phyloP scores from a whole-genome alignment of 1,140 invertebrate genomes.

The Manduca sexta region DNA sequence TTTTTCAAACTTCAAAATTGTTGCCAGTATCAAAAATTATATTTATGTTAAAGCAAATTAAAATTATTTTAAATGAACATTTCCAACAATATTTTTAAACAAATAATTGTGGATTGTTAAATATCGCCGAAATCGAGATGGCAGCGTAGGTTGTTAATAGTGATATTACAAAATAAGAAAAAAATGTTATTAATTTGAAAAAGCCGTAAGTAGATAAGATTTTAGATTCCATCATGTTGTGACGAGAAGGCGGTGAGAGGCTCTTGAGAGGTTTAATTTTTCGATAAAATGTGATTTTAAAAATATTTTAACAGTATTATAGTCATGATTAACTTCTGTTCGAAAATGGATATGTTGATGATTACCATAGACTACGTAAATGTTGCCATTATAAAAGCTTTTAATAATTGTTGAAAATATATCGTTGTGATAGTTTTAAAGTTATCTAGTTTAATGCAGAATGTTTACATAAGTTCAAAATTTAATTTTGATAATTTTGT shows the following conservation, averaged over 20 bases:
- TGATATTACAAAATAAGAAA: constrained; percentile 69
- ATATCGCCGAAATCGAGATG: constrained; percentile 49
- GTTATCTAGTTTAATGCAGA: constrained; percentile 32
- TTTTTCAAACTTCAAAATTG: neutral
- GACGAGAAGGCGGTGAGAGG: constrained; percentile 25
- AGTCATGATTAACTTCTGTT: constrained; percentile 3
- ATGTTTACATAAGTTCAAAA: constrained; percentile 11
- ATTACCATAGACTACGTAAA: constrained; percentile 3
- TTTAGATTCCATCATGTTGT: constrained; percentile 64
- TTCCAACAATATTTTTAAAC: too few relatives aligned
- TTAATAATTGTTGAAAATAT: constrained; percentile 58
- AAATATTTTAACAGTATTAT: constrained; percentile 33
- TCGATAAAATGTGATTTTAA: constrained; percentile 18
- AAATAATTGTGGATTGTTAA: too few relatives aligned
- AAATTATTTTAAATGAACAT: too few relatives aligned
- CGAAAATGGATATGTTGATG: too few relatives aligned
- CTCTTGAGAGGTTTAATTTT: constrained; percentile 33
- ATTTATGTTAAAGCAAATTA: too few relatives aligned
- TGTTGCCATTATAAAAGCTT: constrained; percentile 55
- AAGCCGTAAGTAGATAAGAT: constrained; percentile 58
- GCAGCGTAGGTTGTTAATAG: constrained; percentile 69
- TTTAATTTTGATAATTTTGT: constrained; percentile 36
- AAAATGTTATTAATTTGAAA: constrained; percentile 65
- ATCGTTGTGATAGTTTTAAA: constrained; percentile 42
- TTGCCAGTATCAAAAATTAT: too few relatives aligned